phyloP scores from a whole-genome alignment of 2,113 vertebrate species.

The Grus americana region DNA sequence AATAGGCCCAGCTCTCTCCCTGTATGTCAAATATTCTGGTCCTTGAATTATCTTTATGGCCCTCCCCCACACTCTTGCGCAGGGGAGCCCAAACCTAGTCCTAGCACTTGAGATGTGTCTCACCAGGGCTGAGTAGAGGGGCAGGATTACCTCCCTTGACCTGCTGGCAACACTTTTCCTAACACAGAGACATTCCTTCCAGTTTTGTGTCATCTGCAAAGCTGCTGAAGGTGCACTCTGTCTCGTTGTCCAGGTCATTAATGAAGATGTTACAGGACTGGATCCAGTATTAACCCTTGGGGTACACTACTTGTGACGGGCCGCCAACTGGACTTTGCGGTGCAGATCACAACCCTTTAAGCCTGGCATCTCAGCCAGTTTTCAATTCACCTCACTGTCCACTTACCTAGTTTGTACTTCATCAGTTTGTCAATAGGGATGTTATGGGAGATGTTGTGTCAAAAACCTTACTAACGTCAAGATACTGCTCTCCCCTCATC shows the following conservation, averaged over 20 bases:
- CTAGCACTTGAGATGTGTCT: background rate
- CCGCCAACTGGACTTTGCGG: background rate
- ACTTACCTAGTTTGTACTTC: background rate
- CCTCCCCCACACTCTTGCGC: background rate
- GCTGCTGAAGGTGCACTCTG: background rate
- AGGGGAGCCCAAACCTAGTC: background rate
- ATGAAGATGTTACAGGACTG: background rate
- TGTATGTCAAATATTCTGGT: background rate
- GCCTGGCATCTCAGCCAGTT: background rate
- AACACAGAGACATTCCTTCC: background rate
- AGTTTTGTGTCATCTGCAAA: background rate
- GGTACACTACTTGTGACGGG: background rate
- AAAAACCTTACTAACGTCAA: background rate
- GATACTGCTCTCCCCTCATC: background rate
- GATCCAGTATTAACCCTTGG: too few relatives aligned
- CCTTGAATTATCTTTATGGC: background rate
- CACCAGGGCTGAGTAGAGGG: background rate
- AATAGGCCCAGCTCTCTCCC: background rate
- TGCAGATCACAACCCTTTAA: background rate
- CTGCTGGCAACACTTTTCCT: fast-evolving
- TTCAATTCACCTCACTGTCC: background rate
- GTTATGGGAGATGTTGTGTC: fast-evolving
- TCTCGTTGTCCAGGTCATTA: background rate
- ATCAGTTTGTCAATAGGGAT: background rate
- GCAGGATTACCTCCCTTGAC: background rate